Evolutionary conservation across 2,797 vertebrate genomes (phyloP).

Genomic region (Pelochelys cantorii): DNA sequence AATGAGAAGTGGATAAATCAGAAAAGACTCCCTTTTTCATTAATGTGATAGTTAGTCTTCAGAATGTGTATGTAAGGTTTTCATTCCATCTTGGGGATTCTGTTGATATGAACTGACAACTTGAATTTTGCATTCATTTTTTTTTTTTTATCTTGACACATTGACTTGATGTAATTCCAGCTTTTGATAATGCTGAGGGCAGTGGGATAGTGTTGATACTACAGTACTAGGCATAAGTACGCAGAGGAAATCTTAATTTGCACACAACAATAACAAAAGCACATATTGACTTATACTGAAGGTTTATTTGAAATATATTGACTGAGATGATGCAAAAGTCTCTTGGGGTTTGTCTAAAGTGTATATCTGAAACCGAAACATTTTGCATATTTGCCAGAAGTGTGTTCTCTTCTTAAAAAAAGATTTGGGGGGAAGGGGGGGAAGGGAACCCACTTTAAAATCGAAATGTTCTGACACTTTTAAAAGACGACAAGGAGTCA

Average conservation of each 20-base stretch:
- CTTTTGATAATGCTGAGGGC: background rate
- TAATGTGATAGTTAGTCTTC: background rate
- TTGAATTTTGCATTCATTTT: background rate
- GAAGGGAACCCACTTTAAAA: background rate
- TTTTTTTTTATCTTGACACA: background rate
- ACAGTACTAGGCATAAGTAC: too few relatives aligned
- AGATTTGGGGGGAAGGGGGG: rapidly evolving
- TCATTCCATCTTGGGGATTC: background rate
- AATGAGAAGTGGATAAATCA: background rate
- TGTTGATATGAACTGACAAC: background rate
- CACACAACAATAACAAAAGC: too few relatives aligned
- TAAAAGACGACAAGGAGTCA: too few relatives aligned
- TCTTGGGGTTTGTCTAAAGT: too few relatives aligned
- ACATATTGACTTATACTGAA: too few relatives aligned
- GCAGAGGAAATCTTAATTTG: too few relatives aligned
- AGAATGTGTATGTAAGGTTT: background rate
- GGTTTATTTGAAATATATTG: too few relatives aligned
- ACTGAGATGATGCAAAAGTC: too few relatives aligned
- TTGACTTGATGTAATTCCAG: background rate
- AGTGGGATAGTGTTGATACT: background rate
- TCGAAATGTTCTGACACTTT: background rate
- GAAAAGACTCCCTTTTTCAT: background rate
- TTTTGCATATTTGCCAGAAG: background rate
- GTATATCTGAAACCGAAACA: background rate
- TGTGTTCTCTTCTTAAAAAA: background rate